A percentile compares a stretch with the other conserved stretches of the same genome.
phyloP scores from a whole-genome alignment of 1,140 invertebrate genomes.

The Drosophila guanche region DNA sequence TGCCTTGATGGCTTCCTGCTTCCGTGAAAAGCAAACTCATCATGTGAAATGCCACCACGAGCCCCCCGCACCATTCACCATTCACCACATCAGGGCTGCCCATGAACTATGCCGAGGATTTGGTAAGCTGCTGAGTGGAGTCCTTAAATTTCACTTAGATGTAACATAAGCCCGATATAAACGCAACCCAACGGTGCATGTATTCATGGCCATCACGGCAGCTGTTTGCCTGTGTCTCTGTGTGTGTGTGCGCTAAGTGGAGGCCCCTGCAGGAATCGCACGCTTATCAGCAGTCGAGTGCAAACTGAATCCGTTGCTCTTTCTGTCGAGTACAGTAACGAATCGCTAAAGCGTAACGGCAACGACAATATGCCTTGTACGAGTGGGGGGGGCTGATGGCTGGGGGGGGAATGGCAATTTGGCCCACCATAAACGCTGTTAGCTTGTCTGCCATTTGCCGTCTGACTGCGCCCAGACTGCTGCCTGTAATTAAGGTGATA shows the following conservation, averaged over 20 bases:
- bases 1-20: constrained; percentile 74
- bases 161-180: constrained; percentile 80
- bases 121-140: constrained; percentile 69
- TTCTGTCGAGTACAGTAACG: constrained; percentile 64
- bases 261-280: constrained; percentile 63
- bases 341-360: constrained; percentile 77
- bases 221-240: constrained; percentile 20
- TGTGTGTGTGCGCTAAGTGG: constrained; percentile 37
- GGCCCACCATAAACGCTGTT: constrained; percentile 72
- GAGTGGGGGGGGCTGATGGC: neutral
- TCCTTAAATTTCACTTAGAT: constrained; percentile 82
- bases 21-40: constrained; percentile 74
- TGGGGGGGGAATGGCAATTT: constrained; percentile 50
- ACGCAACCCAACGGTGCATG: constrained; percentile 76
- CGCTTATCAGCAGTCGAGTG: constrained; percentile 80
- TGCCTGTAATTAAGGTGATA: constrained; percentile 82
- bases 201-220: constrained; percentile 72
- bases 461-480: constrained; percentile 76
- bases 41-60: constrained; percentile 58
- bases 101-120: constrained; percentile 72
- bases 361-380: constrained; percentile 65
- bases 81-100: neutral
- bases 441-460: constrained; percentile 76
- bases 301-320: constrained; percentile 76
- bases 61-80: constrained; percentile 14